Conservation (phyloP, 2,888 invertebrate species). For the Notodonta ziczac region DNA sequence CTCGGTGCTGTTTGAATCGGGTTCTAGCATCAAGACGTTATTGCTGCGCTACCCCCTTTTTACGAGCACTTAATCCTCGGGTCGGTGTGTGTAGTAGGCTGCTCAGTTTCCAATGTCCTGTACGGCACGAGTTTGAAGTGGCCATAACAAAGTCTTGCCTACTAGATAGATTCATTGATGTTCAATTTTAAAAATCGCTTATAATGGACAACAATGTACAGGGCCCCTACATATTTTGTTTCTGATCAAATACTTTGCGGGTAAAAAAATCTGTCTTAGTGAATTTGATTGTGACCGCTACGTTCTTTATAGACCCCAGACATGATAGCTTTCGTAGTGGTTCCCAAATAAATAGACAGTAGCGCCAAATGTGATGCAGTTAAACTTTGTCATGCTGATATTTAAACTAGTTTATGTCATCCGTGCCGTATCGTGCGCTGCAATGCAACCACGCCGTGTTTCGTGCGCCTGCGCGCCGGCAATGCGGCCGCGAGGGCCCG, state of each 20-base stretch:
- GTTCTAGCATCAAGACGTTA: conserved; percentile 75
- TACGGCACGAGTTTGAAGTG: conserved; percentile 27
- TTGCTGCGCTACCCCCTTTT: conserved; percentile 73
- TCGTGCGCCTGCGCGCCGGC: conserved; percentile 57
- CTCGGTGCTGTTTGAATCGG: conserved; percentile 36
- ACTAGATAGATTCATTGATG: neutral
- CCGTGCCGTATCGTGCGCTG: conserved; percentile 4
- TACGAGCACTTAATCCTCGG: conserved; percentile 80
- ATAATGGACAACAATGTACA: no score
- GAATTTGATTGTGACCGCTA: no score
- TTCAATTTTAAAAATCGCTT: no score
- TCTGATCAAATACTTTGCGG: no score
- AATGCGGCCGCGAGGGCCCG: conserved; percentile 41
- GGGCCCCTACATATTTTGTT: no score
- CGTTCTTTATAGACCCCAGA: no score
- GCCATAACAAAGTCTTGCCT: neutral
- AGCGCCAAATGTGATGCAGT: no score
- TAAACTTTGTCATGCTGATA: no score
- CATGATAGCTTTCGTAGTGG: no score
- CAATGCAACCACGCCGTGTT: conserved; percentile 26
- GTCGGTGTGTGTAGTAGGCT: conserved; percentile 46
- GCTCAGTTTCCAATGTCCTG: conserved; percentile 43
- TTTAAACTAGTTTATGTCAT: no score
- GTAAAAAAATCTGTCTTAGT: no score
- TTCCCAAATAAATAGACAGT: no score